These are phyloP conservation scores for Hippoglossus stenolepis DNA, from an alignment of 2,113 vertebrate species.

Conservation along the genomic window DNA sequence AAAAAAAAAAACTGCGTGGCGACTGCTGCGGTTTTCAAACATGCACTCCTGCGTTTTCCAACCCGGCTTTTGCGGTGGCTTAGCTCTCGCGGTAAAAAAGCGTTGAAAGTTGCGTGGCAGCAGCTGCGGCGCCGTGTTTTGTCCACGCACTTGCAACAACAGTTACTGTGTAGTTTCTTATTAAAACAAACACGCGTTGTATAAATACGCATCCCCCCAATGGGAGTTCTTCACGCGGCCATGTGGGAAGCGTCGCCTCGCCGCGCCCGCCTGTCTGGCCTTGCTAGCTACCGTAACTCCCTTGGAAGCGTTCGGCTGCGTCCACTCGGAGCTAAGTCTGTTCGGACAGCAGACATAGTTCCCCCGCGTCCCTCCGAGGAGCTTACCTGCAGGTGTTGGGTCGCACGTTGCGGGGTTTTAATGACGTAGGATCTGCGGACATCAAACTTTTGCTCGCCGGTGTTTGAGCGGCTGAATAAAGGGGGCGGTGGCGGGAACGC, in stretches of 20 bases:
- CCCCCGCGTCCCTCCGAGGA: background rate
- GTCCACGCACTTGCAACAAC: background rate
- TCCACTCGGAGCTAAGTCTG: background rate
- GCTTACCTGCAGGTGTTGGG: slow-evolving; percentile 71
- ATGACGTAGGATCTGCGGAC: slow-evolving; percentile 42
- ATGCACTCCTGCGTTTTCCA: too few relatives aligned
- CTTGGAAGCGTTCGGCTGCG: background rate
- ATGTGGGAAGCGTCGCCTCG: background rate
- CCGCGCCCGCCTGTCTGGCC: background rate
- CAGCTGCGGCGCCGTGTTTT: background rate
- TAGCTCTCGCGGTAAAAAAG: too few relatives aligned
- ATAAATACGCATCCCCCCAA: background rate
- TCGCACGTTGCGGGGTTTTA: slow-evolving; percentile 55
- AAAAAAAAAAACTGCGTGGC: background rate
- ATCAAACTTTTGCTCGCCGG: slow-evolving; percentile 51
- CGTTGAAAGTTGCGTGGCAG: background rate
- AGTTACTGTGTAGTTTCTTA: background rate
- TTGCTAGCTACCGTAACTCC: slow-evolving; percentile 4
- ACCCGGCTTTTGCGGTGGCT: too few relatives aligned
- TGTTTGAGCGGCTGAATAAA: slow-evolving; percentile 25
- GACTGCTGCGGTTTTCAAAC: too few relatives aligned
- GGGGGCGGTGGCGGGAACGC: slow-evolving; percentile 64
- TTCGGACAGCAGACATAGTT: background rate
- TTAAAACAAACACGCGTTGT: background rate
- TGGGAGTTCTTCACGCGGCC: background rate